Conservation (phyloP, 2,797 vertebrate genomes). For the Anguilla obscura region DNA sequence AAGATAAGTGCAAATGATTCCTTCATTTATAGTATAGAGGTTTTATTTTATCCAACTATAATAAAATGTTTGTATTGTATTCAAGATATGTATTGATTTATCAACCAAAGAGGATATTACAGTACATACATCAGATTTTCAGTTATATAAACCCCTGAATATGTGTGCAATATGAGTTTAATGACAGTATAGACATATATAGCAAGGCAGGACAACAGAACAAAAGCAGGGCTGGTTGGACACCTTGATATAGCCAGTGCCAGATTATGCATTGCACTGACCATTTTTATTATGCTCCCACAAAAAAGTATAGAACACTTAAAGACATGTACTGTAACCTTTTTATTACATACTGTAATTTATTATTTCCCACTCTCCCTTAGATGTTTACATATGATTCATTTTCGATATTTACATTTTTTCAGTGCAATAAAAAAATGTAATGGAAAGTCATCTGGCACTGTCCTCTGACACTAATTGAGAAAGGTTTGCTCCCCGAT, state of each 20-base stretch:
- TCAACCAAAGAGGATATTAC: neutral
- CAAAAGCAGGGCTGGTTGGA: neutral
- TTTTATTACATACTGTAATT: neutral
- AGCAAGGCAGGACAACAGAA: neutral
- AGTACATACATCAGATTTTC: too few species aligned
- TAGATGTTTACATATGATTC: neutral
- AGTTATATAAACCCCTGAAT: too few species aligned
- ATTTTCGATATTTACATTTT: neutral
- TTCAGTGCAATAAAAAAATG: neutral
- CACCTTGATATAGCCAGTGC: neutral
- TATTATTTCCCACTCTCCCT: neutral
- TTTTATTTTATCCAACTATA: neutral
- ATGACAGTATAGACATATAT: too few species aligned
- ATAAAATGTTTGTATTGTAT: neutral
- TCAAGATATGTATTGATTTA: conserved; percentile 1
- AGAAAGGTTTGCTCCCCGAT: neutral
- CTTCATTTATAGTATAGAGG: too few species aligned
- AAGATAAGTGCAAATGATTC: neutral
- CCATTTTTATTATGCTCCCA: neutral
- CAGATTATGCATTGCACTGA: neutral
- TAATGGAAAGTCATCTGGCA: neutral
- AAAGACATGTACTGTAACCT: neutral
- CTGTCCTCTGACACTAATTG: neutral
- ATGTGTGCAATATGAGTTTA: too few species aligned
- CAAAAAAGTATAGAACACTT: neutral